Percentiles rank a stretch among this genome's conserved stretches.
phyloP scores from a whole-genome alignment of 2,888 invertebrate genomes.

The Polydrusus pterygomalis region DNA sequence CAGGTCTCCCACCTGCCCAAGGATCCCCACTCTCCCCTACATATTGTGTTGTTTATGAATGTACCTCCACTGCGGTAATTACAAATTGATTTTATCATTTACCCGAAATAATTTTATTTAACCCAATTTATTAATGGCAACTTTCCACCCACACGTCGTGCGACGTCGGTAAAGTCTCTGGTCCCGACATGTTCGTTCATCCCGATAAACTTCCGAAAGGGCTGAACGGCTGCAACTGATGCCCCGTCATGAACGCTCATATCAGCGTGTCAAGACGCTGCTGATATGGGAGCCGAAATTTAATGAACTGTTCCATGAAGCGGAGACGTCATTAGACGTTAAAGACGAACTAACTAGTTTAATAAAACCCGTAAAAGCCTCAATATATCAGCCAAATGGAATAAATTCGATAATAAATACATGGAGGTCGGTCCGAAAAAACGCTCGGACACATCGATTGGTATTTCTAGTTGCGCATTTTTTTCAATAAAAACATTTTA shows the following conservation, averaged over 20 bases:
- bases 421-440: too few relatives aligned
- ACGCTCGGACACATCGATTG: too few relatives aligned
- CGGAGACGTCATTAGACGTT: not conserved
- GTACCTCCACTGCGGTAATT: not conserved
- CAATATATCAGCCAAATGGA: too few relatives aligned
- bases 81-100: not conserved
- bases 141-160: not conserved
- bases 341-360: not conserved
- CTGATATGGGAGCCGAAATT: constrained; percentile 16
- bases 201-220: constrained; percentile 14
- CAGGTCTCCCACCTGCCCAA: too few relatives aligned
- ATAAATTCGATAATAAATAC: too few relatives aligned
- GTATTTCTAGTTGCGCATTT: too few relatives aligned
- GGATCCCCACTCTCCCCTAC: too few relatives aligned
- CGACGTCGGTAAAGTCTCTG: not conserved
- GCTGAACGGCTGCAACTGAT: constrained; percentile 12
- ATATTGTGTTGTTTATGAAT: too few relatives aligned
- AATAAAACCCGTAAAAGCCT: not conserved
- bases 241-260: constrained; percentile 15
- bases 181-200: constrained; percentile 13
- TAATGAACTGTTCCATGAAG: constrained; percentile 9
- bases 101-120: not conserved
- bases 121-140: constrained; percentile 4
- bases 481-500: too few relatives aligned
- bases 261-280: constrained; percentile 14